phyloP scores from a whole-genome alignment of 2,113 vertebrate species.

The Sorex fumeus region DNA sequence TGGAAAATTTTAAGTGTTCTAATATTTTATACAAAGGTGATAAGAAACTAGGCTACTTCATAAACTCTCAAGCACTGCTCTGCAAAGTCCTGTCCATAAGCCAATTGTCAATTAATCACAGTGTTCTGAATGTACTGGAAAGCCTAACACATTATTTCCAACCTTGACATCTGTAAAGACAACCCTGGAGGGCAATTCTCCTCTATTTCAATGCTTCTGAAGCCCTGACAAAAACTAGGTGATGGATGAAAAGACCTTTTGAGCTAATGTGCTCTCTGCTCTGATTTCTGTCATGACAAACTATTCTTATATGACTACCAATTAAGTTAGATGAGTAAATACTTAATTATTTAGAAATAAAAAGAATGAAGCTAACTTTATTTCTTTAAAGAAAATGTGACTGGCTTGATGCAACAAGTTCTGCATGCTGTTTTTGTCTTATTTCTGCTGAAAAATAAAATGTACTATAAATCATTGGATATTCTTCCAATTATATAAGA shows the following conservation, averaged over 20 bases:
- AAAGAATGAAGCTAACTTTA: slow-evolving; percentile 28
- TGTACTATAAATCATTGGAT: not conserved
- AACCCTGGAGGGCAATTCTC: slow-evolving; percentile 6
- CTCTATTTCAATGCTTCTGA: slow-evolving; percentile 48
- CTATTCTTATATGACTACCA: slow-evolving; percentile 43
- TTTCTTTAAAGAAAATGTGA: not conserved
- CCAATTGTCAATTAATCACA: slow-evolving; percentile 59
- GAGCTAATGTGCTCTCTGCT: slow-evolving; percentile 4
- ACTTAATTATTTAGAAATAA: slow-evolving; percentile 74
- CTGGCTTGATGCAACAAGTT: not conserved
- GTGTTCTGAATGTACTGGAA: slow-evolving; percentile 13
- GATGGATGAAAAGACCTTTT: slow-evolving; percentile 59
- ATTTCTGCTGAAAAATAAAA: slow-evolving; percentile 21
- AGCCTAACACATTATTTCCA: slow-evolving; percentile 19
- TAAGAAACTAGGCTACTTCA: slow-evolving; percentile 27
- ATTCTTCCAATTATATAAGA: slow-evolving; percentile 42
- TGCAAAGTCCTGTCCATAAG: slow-evolving; percentile 49
- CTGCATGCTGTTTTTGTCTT: not conserved
- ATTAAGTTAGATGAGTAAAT: slow-evolving; percentile 56
- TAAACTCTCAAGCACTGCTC: not conserved
- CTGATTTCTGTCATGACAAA: slow-evolving; percentile 51
- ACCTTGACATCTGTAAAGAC: slow-evolving; percentile 54
- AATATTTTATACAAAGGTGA: not conserved
- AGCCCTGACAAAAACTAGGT: slow-evolving; percentile 13
- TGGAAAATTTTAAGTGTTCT: not conserved